Evolutionary conservation across 2,888 invertebrate species (phyloP), one percentile per base, ranked within the genome.

Genomic region (Epiblema foenella): DNA sequence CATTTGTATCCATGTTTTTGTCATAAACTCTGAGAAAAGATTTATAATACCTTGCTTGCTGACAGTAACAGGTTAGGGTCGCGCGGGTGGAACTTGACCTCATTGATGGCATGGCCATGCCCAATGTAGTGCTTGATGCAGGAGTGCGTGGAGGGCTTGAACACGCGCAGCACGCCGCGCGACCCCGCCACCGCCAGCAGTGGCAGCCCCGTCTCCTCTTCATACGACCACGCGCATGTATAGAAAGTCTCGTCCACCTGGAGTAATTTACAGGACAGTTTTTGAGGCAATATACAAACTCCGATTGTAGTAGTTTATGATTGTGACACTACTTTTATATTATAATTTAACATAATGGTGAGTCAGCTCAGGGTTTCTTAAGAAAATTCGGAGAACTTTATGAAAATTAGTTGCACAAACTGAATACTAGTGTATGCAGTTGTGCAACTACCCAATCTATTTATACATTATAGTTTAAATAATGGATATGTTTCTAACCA

Each of bases 221-320:
- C 98, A 81, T 96, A 97, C 0, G 98, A 97, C 99, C 99, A 99
- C 0, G 98, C 98, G 85, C 98, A 98, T 0, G 98, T 98, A 89
- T 99, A 99, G 88, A 98, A 99, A 83, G 97, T 98, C 91, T 99
- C 99, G 83, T 99, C 98, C 2, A 96, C 94, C 97, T 97, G 78
- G 33, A 63, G 39, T 33, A 8, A 5, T 33, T 5, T 24, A 24
- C n/a, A n/a, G n/a, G n/a, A n/a, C n/a, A n/a, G n/a, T n/a, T n/a
- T n/a, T n/a, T n/a, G n/a, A n/a, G n/a, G n/a, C n/a, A n/a, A n/a
- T n/a, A n/a, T 15, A 15, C 15, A 42, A 42, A 42, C 42, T 42
- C 42, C 5, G 42, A 5, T 5, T 42, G 42, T 12, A 15, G 15
- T 5, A 3, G 39, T 2, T 39, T 4, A 2, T 39, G 39, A 11